Conservation (phyloP, 2,113 vertebrate species). For the Paratilapia polleni region DNA sequence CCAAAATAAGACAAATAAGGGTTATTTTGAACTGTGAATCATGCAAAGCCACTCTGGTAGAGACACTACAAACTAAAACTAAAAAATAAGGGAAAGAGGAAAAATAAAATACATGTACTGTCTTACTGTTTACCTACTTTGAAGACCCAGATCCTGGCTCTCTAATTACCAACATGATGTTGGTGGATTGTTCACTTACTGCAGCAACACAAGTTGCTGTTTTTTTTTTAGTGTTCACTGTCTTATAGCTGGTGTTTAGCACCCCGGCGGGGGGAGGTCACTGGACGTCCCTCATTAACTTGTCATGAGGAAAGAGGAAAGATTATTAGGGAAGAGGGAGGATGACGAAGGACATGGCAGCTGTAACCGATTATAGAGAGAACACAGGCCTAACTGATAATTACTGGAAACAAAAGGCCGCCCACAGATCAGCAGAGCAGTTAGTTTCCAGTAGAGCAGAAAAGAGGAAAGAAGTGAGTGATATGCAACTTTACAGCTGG, state of each 20-base stretch:
- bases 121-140: background rate
- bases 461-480: background rate
- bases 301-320: slow-evolving; percentile 42
- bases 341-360: slow-evolving; percentile 45
- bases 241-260: slow-evolving; percentile 49
- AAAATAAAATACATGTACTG: background rate
- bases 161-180: slow-evolving; percentile 20
- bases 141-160: background rate
- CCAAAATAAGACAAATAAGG: too few relatives aligned
- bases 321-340: background rate
- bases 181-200: background rate
- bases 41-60: too few relatives aligned
- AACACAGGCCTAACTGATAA: slow-evolving; percentile 44
- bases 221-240: slow-evolving; percentile 24
- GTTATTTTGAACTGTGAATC: too few relatives aligned
- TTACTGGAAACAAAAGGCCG: slow-evolving; percentile 45
- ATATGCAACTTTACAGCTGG: background rate
- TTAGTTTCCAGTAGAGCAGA: background rate
- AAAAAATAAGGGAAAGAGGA: too few relatives aligned
- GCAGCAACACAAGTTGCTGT: background rate
- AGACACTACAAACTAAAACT: too few relatives aligned
- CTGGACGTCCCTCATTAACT: slow-evolving; percentile 58
- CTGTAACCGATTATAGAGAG: slow-evolving; percentile 56
- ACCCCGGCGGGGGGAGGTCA: background rate
- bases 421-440: slow-evolving; percentile 18